Conservation (phyloP, 2,113 vertebrate species). For the Falcunculus frontatus region DNA sequence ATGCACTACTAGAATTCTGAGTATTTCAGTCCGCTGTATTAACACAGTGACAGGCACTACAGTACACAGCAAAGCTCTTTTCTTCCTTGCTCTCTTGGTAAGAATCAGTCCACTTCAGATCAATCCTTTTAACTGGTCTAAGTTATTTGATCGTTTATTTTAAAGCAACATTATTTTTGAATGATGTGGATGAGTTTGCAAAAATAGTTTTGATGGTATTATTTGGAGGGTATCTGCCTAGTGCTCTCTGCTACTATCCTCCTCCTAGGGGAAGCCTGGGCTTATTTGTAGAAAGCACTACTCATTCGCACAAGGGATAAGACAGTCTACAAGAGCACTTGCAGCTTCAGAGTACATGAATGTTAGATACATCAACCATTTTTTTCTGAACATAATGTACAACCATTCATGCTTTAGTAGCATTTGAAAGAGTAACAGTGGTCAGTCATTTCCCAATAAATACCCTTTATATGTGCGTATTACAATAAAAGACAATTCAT, state of each 20-base stretch:
- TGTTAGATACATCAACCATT: not conserved
- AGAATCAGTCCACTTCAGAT: not conserved
- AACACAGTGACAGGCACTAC: not conserved
- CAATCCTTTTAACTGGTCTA: not conserved
- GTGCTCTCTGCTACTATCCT: not conserved
- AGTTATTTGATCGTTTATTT: not conserved
- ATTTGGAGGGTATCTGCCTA: not conserved
- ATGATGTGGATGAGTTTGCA: not conserved
- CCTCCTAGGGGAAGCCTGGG: not conserved
- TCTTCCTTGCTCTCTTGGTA: not conserved
- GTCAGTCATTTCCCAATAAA: not conserved
- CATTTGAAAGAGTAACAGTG: not conserved
- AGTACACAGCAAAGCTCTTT: not conserved
- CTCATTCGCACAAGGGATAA: rapidly evolving
- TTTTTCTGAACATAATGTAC: not conserved
- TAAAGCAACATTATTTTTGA: not conserved
- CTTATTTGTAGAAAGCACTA: not conserved
- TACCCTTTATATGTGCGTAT: not conserved
- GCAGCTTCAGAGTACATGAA: not conserved
- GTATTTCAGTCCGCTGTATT: not conserved
- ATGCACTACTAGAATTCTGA: not conserved
- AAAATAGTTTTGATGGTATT: not conserved
- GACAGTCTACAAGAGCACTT: not conserved
- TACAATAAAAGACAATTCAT: not conserved
- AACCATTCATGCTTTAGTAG: not conserved